Evolutionary conservation across 2,113 vertebrate species (phyloP), one percentile per base, ranked within the genome.

Genomic region (Tyrannus savana): DNA sequence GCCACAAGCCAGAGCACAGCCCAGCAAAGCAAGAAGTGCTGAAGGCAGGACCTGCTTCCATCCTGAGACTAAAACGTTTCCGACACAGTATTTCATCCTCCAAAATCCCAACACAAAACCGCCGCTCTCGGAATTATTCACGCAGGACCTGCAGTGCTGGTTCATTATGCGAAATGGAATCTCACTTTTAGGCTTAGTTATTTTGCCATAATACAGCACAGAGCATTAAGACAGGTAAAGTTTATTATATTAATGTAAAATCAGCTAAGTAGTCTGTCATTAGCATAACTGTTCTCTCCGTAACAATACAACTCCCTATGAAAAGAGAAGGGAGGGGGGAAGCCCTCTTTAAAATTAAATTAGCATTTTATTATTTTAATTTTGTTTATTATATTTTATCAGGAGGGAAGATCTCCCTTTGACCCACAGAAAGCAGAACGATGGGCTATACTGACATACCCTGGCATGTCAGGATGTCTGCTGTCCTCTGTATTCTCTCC

Each of bases 241-340:
- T 97, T 98, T 98, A 97, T 98, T 97, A 94, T 96, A 98, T 98
- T 98, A 98, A 98, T 96, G 97, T 96, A 98, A 97, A 98, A 98
- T 96, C 97, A 97, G 95, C 96, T 97, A 97, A 98, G 97, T 94
- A 97, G 94, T 96, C 94, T 93, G 92, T 92, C 96, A 98, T 98
- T 98, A 98, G 97, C 98, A 98, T 98, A 98, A 98, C 97, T 93
- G 97, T 97, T 97, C 96, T 97, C 88, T 94, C 90, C 16, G 47
- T 94, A 98, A 98, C 98, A 98, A 97, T 98, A 94, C 97, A 96
- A 87, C 73, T 94, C 97, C 85, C 96, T 97, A 74, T 93, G 94
- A 95, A 95, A 94, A 69, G 85, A 39, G 44, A 16, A 27, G 3
- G 6, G 14, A 37, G 44, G 52, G 9, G 9, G 3, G 9, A 12